These are phyloP conservation scores for Aleiodes testaceus DNA, from an alignment of 2,888 invertebrate species.

Conservation along the genomic window DNA sequence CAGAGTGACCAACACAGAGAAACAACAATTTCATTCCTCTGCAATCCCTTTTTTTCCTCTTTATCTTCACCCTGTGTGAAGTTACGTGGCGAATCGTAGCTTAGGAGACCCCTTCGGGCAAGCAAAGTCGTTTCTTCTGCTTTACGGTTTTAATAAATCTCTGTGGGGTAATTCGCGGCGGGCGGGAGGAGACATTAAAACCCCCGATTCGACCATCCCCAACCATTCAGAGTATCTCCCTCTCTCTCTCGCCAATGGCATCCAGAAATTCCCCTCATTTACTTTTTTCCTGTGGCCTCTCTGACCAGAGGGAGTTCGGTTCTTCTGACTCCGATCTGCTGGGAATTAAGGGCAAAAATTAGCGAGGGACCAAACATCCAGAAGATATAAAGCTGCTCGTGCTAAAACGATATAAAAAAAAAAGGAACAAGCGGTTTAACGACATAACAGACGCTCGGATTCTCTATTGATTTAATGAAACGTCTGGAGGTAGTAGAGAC, in stretches of 20 bases:
- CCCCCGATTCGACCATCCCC: constrained; percentile 45
- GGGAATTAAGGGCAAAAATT: constrained; percentile 30
- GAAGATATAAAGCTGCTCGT: constrained; percentile 15
- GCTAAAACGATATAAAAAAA: background rate
- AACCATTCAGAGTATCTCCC: constrained; percentile 16
- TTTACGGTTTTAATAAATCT: constrained; percentile 73
- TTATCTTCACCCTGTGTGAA: constrained; percentile 47
- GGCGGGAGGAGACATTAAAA: constrained; percentile 66
- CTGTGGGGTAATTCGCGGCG: constrained; percentile 69
- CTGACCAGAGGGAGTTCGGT: constrained; percentile 24
- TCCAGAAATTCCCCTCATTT: constrained; percentile 17
- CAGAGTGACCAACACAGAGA: constrained; percentile 50
- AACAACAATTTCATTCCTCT: constrained; percentile 32
- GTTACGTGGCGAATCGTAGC: constrained; percentile 52
- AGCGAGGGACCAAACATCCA: constrained; percentile 27
- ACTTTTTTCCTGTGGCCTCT: background rate
- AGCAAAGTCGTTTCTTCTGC: constrained; percentile 68
- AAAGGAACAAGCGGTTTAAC: no score
- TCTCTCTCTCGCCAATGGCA: constrained; percentile 18
- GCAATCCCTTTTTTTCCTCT: constrained; percentile 24
- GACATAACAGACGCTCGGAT: no score
- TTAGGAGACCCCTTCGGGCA: constrained; percentile 53
- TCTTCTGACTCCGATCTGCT: constrained; percentile 21
- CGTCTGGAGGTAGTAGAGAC: no score
- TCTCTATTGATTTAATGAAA: no score